These are phyloP conservation scores for Eustalomyia histrio DNA, from an alignment of 2,888 invertebrate genomes.

Conservation along the genomic window DNA sequence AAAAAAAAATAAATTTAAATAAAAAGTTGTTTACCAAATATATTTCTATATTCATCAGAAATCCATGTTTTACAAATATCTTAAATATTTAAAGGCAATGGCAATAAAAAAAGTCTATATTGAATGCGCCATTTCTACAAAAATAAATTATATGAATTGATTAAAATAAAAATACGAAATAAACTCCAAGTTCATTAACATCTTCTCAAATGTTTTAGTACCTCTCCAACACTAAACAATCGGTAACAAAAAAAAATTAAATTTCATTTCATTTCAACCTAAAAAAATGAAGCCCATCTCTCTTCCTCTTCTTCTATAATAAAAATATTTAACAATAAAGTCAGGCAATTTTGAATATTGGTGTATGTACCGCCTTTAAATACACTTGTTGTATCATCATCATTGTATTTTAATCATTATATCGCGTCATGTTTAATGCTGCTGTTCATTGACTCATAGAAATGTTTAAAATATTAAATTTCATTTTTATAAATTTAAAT, in stretches of 20 bases:
- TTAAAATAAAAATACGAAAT: conserved; percentile 9
- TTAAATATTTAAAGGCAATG: too few species aligned
- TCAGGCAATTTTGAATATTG: not conserved
- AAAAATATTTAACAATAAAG: not conserved
- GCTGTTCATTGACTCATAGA: conserved; percentile 39
- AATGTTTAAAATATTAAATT: not conserved
- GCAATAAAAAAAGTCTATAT: not conserved
- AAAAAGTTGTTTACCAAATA: not conserved
- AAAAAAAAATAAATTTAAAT: not conserved
- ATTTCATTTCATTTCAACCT: not conserved
- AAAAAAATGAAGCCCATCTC: not conserved
- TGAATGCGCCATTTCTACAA: conserved; percentile 4
- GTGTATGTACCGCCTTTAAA: not conserved
- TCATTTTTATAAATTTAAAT: not conserved
- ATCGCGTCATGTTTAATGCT: conserved; percentile 4
- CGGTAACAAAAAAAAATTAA: not conserved
- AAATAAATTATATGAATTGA: not conserved
- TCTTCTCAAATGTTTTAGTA: conserved; percentile 26
- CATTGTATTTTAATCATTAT: not conserved
- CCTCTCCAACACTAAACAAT: not conserved
- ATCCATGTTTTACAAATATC: too few species aligned
- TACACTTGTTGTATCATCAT: conserved; percentile 1
- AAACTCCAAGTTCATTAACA: conserved; percentile 61
- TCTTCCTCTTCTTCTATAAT: not conserved
- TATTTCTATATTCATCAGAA: too few species aligned